These are phyloP conservation scores for Hydrozoanthus tunicans DNA, from an alignment of 64 coral and sea anemone genomes.

Conservation along the genomic window DNA sequence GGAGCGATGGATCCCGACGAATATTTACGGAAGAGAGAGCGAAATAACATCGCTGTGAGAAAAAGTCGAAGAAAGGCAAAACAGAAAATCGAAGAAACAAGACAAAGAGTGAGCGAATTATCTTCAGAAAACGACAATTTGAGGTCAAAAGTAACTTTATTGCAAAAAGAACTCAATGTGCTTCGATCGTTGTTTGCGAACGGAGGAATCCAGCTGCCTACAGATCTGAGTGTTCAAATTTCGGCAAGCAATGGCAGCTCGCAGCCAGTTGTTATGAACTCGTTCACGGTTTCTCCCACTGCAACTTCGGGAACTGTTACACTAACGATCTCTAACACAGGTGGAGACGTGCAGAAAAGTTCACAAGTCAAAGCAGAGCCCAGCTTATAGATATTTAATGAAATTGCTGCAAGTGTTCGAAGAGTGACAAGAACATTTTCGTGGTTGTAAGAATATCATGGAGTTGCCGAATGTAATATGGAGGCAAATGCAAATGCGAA, in stretches of 20 bases:
- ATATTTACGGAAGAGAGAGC: slow-evolving; percentile 84
- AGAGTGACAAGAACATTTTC: too few relatives aligned
- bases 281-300: slow-evolving; percentile 64
- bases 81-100: slow-evolving; percentile 93
- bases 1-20: slow-evolving; percentile 41
- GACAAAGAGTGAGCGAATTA: slow-evolving; percentile 71
- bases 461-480: too few relatives aligned
- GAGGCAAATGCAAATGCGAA: too few relatives aligned
- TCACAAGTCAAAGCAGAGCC: slow-evolving; percentile 20
- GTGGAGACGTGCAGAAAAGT: slow-evolving; percentile 21
- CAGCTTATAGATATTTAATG: not conserved
- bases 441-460: too few relatives aligned
- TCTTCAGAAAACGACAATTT: slow-evolving; percentile 93
- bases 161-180: slow-evolving; percentile 97
- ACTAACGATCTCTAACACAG: slow-evolving; percentile 25
- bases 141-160: slow-evolving; percentile 89
- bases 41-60: slow-evolving; percentile 95
- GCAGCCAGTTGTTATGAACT: slow-evolving; percentile 53
- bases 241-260: slow-evolving; percentile 63
- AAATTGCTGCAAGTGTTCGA: not conserved
- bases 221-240: slow-evolving; percentile 80
- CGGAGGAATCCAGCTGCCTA: slow-evolving; percentile 81
- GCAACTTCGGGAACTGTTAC: slow-evolving; percentile 43
- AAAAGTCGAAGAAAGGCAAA: slow-evolving; percentile 98
- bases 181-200: slow-evolving; percentile 92